Evolutionary conservation across 2,888 invertebrate species (phyloP).

Genomic region (Gortyna flavago): DNA sequence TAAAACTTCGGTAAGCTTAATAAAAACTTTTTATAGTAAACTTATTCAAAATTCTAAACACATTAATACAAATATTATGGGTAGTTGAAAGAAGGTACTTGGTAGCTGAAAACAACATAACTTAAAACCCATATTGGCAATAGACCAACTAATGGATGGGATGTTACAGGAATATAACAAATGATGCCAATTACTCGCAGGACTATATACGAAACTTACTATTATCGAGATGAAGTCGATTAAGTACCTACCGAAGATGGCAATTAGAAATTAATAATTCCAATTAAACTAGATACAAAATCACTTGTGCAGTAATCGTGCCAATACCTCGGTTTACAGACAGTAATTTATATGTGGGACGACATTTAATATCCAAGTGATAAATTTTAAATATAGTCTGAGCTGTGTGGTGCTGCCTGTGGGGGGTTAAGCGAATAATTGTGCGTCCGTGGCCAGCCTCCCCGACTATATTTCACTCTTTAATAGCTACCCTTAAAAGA

Average conservation of each 20-base stretch:
- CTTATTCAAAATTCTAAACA: background rate
- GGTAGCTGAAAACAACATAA: conserved; percentile 10
- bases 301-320: conserved; percentile 73
- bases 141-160: conserved; percentile 28
- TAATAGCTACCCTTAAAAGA: conserved; percentile 86
- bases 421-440: conserved; percentile 83
- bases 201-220: conserved; percentile 41
- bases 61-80: background rate
- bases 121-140: conserved; percentile 15
- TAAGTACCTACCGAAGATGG: conserved; percentile 57
- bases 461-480: conserved; percentile 79
- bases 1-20: background rate
- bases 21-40: background rate
- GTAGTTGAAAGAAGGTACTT: background rate
- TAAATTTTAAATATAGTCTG: conserved; percentile 79
- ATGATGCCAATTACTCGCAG: conserved; percentile 42
- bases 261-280: conserved; percentile 75
- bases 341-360: conserved; percentile 82
- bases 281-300: conserved; percentile 76
- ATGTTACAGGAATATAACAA: conserved; percentile 33
- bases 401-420: conserved; percentile 72
- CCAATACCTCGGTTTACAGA: conserved; percentile 75
- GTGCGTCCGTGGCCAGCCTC: conserved; percentile 66
- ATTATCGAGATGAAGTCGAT: conserved; percentile 55
- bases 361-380: conserved; percentile 84